Percentiles rank a stretch among this genome's conserved stretches.
Conservation (phyloP, 2,888 invertebrate species). For the Shargacucullia verbasci region DNA sequence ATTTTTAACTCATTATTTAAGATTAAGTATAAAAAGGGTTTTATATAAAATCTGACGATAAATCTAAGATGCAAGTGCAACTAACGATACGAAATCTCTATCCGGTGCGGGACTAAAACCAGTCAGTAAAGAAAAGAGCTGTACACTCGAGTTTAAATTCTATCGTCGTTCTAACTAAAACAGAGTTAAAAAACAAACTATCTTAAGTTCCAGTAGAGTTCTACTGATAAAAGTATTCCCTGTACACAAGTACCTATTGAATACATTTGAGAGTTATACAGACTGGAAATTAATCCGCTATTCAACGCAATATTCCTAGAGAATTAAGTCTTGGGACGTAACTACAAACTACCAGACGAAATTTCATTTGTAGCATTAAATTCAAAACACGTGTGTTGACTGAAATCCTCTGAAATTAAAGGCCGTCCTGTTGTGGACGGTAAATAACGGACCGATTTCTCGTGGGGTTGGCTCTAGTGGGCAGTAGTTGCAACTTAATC, state of each 20-base stretch:
- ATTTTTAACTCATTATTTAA: too few species aligned
- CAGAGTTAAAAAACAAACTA: conserved; percentile 27
- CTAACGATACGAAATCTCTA: conserved; percentile 44
- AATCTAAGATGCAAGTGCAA: conserved; percentile 29
- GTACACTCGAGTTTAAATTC: conserved; percentile 54
- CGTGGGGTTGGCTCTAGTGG: conserved; percentile 56
- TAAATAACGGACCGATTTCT: conserved; percentile 64
- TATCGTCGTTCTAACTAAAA: conserved; percentile 47
- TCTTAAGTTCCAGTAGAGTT: conserved; percentile 14
- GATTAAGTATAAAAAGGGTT: too few species aligned
- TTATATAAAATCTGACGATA: too few species aligned
- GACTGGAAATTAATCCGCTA: conserved; percentile 16
- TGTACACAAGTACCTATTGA: conserved; percentile 5
- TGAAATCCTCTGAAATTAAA: conserved; percentile 65
- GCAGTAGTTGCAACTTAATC: conserved; percentile 63
- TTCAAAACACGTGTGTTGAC: conserved; percentile 60
- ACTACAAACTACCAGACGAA: conserved; percentile 28
- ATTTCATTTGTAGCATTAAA: conserved; percentile 51
- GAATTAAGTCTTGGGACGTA: conserved; percentile 27
- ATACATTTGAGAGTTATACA: conserved; percentile 4
- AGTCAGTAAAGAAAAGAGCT: conserved; percentile 46
- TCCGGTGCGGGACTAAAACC: conserved; percentile 25
- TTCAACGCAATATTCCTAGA: conserved; percentile 19
- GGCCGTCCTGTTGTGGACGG: conserved; percentile 49
- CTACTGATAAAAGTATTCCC: not conserved